These are phyloP conservation scores for Myiothlypis coronata DNA, from an alignment of 2,797 vertebrate genomes.

Conservation along the genomic window DNA sequence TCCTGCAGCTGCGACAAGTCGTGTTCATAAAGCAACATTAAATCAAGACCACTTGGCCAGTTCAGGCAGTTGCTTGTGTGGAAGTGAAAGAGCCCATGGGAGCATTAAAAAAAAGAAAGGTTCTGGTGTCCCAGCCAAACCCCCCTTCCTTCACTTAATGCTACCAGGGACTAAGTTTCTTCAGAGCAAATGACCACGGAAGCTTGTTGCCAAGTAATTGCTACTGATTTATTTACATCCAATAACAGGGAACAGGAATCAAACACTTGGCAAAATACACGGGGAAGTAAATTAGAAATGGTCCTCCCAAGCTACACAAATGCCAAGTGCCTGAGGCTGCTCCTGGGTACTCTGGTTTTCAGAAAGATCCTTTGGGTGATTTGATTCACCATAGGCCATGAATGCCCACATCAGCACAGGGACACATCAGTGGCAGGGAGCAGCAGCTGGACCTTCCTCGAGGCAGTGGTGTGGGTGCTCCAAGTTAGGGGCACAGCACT, in stretches of 20 bases:
- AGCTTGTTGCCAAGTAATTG: not conserved
- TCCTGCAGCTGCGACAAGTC: constrained; percentile 36
- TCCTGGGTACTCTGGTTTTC: not conserved
- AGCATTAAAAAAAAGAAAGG: not conserved
- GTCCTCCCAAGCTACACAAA: not conserved
- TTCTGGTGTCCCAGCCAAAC: constrained; percentile 34
- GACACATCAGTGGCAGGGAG: not conserved
- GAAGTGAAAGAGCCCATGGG: constrained; percentile 49
- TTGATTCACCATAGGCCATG: not conserved
- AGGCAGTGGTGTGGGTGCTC: fast-evolving
- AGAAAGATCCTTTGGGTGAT: not conserved
- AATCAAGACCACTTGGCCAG: constrained; percentile 25
- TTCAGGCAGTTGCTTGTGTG: constrained; percentile 10
- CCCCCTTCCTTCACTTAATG: not conserved
- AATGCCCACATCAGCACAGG: too few relatives aligned
- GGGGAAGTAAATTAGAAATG: not conserved
- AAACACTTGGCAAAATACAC: not conserved
- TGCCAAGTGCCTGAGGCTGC: not conserved
- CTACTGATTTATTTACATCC: constrained; percentile 34
- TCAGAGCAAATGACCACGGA: not conserved
- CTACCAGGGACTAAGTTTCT: not conserved
- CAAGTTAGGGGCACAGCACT: not conserved
- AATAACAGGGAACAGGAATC: not conserved
- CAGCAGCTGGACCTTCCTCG: not conserved
- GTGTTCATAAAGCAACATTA: not conserved